Evolutionary conservation across 1,140 invertebrate genomes (phyloP).

Genomic region (Drosophila burlai): DNA sequence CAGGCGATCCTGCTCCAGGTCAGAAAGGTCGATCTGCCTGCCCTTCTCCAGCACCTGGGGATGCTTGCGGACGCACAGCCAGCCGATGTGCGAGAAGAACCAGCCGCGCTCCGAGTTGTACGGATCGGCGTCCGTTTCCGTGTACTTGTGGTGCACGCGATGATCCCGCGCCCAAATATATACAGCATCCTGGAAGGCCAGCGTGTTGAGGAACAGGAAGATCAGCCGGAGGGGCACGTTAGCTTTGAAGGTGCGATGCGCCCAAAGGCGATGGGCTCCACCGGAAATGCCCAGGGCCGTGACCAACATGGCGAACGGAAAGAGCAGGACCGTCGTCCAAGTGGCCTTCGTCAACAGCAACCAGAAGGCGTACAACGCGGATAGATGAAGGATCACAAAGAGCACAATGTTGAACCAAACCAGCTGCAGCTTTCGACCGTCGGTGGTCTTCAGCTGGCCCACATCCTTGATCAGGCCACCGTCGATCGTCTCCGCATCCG

Average conservation of each 20-base stretch:
- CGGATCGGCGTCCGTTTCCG: slow-evolving; percentile 97
- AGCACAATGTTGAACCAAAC: slow-evolving; percentile 97
- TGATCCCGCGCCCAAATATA: slow-evolving; percentile 97
- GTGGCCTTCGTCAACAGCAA: slow-evolving; percentile 92
- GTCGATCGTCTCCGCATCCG: slow-evolving; percentile 87
- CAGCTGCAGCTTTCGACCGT: slow-evolving; percentile 87
- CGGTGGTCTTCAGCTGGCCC: slow-evolving; percentile 81
- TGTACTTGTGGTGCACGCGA: slow-evolving; percentile 98
- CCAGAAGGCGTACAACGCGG: slow-evolving; percentile 93
- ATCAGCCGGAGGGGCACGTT: slow-evolving; percentile 93
- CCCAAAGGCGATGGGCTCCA: slow-evolving; percentile 97
- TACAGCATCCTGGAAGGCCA: slow-evolving; percentile 96
- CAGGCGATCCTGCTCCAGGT: slow-evolving; percentile 93
- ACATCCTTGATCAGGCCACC: slow-evolving; percentile 85
- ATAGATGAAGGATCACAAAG: slow-evolving; percentile 93
- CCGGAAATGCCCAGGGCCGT: slow-evolving; percentile 95
- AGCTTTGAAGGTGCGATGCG: slow-evolving; percentile 97
- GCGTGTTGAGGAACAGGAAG: slow-evolving; percentile 91
- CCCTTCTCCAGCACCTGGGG: slow-evolving; percentile 95
- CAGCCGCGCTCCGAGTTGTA: slow-evolving; percentile 97
- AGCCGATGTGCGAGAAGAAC: slow-evolving; percentile 98
- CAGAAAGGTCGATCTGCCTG: slow-evolving; percentile 93
- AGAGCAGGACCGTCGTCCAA: slow-evolving; percentile 87
- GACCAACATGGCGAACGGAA: slow-evolving; percentile 59
- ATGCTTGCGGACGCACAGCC: slow-evolving; percentile 96